Evolutionary conservation across 2,113 vertebrate genomes (phyloP).

Genomic region (Sinocyclocheilus rhinocerous): DNA sequence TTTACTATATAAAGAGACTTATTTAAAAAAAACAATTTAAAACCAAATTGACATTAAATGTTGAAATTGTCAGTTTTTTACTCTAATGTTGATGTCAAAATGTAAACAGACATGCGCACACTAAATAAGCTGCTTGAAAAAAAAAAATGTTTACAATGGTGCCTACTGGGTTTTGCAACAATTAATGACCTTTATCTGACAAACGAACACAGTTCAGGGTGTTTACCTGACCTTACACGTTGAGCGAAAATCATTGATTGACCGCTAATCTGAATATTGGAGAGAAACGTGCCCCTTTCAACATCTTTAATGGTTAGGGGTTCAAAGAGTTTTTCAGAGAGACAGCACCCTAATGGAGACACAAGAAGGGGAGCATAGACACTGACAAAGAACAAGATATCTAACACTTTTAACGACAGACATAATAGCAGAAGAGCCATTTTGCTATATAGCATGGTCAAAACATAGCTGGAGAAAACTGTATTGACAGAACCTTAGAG

Average conservation of each 20-base stretch:
- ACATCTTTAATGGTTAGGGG: not conserved
- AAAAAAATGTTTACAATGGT: not conserved
- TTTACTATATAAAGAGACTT: too few relatives aligned
- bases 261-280: not conserved
- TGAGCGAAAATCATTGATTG: not conserved
- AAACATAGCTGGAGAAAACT: conserved; percentile 2
- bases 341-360: not conserved
- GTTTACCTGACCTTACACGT: not conserved
- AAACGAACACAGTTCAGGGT: not conserved
- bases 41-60: not conserved
- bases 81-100: not conserved
- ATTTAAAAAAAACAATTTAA: not conserved
- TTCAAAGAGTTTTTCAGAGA: not conserved
- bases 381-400: conserved; percentile 45
- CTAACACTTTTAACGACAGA: conserved; percentile 13
- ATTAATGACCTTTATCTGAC: not conserved
- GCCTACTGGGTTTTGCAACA: not conserved
- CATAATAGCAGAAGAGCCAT: not conserved
- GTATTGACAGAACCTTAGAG: conserved; percentile 15
- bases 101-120: not conserved
- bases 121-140: not conserved
- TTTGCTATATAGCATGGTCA: not conserved
- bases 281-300: not conserved
- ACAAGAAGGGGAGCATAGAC: conserved; percentile 53
- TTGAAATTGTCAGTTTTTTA: not conserved